Evolutionary conservation across 2,797 vertebrate species (phyloP).

Genomic region (Pyrrhura leucotis): DNA sequence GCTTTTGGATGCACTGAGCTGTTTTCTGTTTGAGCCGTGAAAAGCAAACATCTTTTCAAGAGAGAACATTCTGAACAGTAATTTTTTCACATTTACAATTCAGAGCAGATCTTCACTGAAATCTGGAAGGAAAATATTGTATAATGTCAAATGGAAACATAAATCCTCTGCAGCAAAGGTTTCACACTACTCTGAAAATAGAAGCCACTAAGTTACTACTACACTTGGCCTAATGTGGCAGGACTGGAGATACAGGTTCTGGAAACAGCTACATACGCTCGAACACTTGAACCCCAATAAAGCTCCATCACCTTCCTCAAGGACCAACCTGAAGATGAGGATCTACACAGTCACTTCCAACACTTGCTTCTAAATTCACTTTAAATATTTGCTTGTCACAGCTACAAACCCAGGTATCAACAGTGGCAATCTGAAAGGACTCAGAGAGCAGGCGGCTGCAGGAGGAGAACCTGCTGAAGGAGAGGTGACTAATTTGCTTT

Average conservation of each 20-base stretch:
- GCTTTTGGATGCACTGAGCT: slow-evolving; percentile 74
- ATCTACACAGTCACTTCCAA: background rate
- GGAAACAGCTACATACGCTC: background rate
- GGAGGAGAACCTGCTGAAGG: background rate
- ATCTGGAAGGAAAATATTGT: slow-evolving; percentile 41
- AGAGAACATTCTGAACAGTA: slow-evolving; percentile 66
- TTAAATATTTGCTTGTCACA: background rate
- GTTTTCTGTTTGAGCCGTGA: slow-evolving; percentile 73
- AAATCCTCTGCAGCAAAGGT: slow-evolving; percentile 15
- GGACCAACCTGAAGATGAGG: background rate
- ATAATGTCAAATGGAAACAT: slow-evolving; percentile 26
- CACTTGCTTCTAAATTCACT: slow-evolving; percentile 5
- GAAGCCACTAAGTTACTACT: background rate
- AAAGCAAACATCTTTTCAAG: slow-evolving; percentile 74
- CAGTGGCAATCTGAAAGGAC: background rate
- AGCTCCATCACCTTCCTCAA: slow-evolving; percentile 8
- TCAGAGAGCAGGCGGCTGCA: background rate
- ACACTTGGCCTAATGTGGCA: slow-evolving; percentile 18
- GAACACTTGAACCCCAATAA: background rate
- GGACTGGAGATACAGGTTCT: slow-evolving; percentile 48
- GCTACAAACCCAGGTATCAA: background rate
- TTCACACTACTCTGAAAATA: background rate
- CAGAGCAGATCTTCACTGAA: slow-evolving; percentile 29
- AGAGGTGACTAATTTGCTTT: background rate
- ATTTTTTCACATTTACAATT: slow-evolving; percentile 53